Evolutionary conservation across 1,140 invertebrate species (phyloP), one percentile per base, ranked within the genome.

Genomic region (Chionoecetes opilio): DNA sequence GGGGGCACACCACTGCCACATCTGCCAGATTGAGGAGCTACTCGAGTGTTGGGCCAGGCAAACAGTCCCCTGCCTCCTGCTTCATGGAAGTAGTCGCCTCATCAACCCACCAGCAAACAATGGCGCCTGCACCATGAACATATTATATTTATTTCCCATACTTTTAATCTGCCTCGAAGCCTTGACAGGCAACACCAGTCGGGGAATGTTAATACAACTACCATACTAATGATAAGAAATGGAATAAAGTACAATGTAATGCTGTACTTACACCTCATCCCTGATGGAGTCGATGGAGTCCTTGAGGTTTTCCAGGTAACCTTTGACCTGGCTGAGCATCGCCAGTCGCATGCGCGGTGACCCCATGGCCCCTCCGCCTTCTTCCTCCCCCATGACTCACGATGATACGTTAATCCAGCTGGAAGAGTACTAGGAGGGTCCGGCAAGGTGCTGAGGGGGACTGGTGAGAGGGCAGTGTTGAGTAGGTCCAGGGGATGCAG

Each of bases 251-350:
- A 31, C 17, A 35, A 91, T 32, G 8, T 11, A 41, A 14, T 63
- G 32, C 29, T 35, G 37, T 38, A 96, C 96, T 96, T 91, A 96
- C 96, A 96, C 91, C 96, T 95, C 95, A 63, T 96, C 93, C 31
- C 75, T 93, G 53, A 96, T 95, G 38, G 93, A 95, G 85, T 96
- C 96, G 75, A 88, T 94, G 35, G 95, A 95, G 86, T 94, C 96
- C 63, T 93, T 95, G 3, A 96, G 92, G 89, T 96, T 96, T 34
- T 96, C 96, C 63, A 95, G 37, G 84, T 96, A 96, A 29, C 94
- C 96, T 82, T 92, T 96, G 46, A 96, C 96, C 84, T 96, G 95
- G 35, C 84, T 95, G 31, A 96, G 86, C 94, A 95, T 95, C 17
- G 96, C 96, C 82, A 94, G 92, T n/a, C 82, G 89, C 91, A 96